Base-by-base conservation (phyloP, 2,113 vertebrate species). In the Corythornis vintsioides region DNA sequence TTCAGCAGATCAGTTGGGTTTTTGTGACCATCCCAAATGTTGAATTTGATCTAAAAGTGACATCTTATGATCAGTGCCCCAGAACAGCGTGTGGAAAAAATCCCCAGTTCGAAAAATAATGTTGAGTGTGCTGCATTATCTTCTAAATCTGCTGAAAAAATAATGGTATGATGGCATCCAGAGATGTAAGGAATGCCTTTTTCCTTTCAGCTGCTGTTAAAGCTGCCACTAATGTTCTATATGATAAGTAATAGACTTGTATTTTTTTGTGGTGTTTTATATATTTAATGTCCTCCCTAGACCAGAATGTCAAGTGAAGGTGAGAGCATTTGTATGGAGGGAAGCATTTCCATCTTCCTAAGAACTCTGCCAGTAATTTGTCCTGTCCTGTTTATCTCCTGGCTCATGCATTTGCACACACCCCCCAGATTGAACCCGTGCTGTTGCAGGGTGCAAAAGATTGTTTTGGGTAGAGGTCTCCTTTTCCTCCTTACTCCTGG, bases 61-160 rank as follows among this genome's bases (percentile, higher is more conserved):
- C 43, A 48, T 79, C 6, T 43, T 79, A 9, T 5, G 10, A 40
- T 31, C 21, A 75, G 1, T 75, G 22, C 16, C 31, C 16, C 28
- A 25, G 31, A 65, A 13, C 28, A 17, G 42, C 77, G 80, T 80
- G 6, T 9, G 10, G 9, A 6, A 6, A 40, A 45, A 63, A 14
- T 0, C 4, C 4, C 9, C 3, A 4, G 1, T n/a, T 89, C 85
- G 29, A 3, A 20, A 48, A 84, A 6, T 47, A 31, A 3, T 7
- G 3, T 82, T 72, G 48, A 29, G 5, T 72, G 9, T 67, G 10
- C 64, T 86, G 35, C 20, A 38, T 78, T 42, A 64, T 63, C 29
- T 73, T 35, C 31, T 59, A 50, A 59, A 81, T 50, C 40, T 83
- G 14, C n/a, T 61, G 70, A 56, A 81, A 71, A 89, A 77, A 48